Evolutionary conservation across 2,888 invertebrate genomes (phyloP), one percentile per base, ranked within the genome.

Genomic region (Lasioglossum marginatum): DNA sequence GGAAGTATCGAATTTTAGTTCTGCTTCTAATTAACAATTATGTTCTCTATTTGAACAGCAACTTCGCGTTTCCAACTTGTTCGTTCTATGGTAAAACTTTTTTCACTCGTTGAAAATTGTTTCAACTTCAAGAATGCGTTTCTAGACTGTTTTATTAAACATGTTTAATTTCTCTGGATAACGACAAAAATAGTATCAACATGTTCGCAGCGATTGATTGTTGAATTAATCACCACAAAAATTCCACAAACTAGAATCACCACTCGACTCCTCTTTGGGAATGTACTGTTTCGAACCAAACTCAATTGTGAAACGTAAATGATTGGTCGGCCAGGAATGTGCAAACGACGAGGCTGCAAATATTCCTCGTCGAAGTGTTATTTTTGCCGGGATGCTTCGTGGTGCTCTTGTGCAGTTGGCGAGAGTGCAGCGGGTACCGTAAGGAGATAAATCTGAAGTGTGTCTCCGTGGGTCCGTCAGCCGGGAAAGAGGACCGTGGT

Each of bases 401-500:
- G 27, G 10, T 4, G 19, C 6, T 23, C 16, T n/a, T n/a, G 16
- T 2, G 66, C 6, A 8, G 19, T 34, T 66, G 19, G 23, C 37
- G 34, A 37, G 68, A 34, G 34, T 37, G 23, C 23, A 68, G n/a
- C 37, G 37, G 16, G 34, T 60, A 60, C 37, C 74, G 68, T 31
- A 27, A 37, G 16, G 31, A 77, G 68, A 71, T 80, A 77, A 77
- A 77, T 45, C 70, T 40, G 37, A 40, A 37, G 57, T 16, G 34
- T 37, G 77, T 19, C 74, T n/a, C 52, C 43, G 48, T 43, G 34
- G 60, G 43, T 27, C 19, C 68, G 52, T 72, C 37, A 34, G 34
- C 48, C 37, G 43, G 2, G 16, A 75, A 66, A 78, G 78, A 80
- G 78, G 45, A 57, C 43, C 63, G 79, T 68, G 80, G 81, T 86